Conservation (phyloP, 2,797 vertebrate genomes). For the Kryptolebias ocellatus region DNA sequence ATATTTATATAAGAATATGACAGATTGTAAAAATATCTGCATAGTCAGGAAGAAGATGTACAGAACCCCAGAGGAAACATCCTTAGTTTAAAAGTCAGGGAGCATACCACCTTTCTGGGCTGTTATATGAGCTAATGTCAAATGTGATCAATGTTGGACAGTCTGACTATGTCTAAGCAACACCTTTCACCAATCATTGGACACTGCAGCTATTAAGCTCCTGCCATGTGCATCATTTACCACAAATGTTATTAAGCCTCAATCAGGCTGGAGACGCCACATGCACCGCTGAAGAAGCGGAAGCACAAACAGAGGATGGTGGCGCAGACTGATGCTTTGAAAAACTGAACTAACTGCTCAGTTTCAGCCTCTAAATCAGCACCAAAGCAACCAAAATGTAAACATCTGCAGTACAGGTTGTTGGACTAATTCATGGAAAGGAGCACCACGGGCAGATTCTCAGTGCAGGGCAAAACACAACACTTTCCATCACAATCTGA, state of each 20-base stretch:
- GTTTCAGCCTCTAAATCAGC: constrained; percentile 32
- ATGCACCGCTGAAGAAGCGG: too few species aligned
- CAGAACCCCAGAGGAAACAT: constrained; percentile 31
- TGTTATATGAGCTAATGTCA: background rate
- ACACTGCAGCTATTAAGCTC: constrained; percentile 2
- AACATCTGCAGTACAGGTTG: constrained; percentile 50
- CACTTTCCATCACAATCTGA: too few species aligned
- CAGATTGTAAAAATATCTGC: constrained; percentile 73
- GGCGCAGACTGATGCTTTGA: too few species aligned
- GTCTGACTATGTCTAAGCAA: too few species aligned
- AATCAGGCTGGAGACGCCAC: too few species aligned
- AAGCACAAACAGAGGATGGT: too few species aligned
- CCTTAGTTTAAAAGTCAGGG: constrained; percentile 36
- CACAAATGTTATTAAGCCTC: background rate
- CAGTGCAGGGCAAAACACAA: constrained; percentile 6
- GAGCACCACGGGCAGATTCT: background rate
- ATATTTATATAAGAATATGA: constrained; percentile 52
- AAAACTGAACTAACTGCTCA: constrained; percentile 10
- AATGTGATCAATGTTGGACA: too few species aligned
- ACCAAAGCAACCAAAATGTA: constrained; percentile 31
- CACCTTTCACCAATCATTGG: too few species aligned
- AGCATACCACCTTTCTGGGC: constrained; percentile 31
- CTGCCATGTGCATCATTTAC: background rate
- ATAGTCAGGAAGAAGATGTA: constrained; percentile 60
- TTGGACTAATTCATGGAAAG: background rate